A percentile compares a stretch with the other conserved stretches of the same genome.
These are phyloP conservation scores for Pentamera pediparva DNA, from an alignment of 53 echinoderm and acorn worm species.

Conservation along the genomic window DNA sequence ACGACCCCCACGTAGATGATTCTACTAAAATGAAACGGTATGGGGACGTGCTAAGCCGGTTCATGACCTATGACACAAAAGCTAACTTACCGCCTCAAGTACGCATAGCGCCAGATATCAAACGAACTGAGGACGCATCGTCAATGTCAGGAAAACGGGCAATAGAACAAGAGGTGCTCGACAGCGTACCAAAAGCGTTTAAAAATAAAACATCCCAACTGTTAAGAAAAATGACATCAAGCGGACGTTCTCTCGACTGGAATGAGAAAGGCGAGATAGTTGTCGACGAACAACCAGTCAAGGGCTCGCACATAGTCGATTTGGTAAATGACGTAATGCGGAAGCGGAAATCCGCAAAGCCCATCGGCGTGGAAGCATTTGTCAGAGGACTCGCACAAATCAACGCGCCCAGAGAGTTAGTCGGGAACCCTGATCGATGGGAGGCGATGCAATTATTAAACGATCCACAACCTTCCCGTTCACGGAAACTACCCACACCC, in stretches of 20 bases:
- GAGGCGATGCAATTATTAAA: background rate
- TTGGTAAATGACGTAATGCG: slow-evolving; percentile 41
- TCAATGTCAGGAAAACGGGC: background rate
- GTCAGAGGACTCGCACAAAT: slow-evolving; percentile 3
- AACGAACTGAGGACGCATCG: background rate
- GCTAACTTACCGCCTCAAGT: background rate
- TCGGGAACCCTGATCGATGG: slow-evolving; percentile 44
- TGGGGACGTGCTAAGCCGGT: background rate
- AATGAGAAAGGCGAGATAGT: background rate
- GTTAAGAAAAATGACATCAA: background rate
- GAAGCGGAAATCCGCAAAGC: slow-evolving; percentile 41
- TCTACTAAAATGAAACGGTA: slow-evolving; percentile 7
- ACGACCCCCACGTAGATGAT: background rate
- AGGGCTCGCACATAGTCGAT: slow-evolving; percentile 53
- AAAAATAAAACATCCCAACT: background rate
- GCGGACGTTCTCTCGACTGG: background rate
- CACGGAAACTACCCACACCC: background rate
- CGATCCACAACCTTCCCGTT: background rate
- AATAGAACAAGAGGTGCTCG: background rate
- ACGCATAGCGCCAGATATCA: background rate
- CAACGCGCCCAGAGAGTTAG: slow-evolving; percentile 41
- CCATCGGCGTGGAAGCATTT: slow-evolving; percentile 29
- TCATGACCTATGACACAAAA: background rate
- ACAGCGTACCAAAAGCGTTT: background rate
- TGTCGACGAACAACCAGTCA: background rate